A percentile compares a stretch with the other conserved stretches of the same genome.
phyloP scores from a whole-genome alignment of 2,888 invertebrate species.

The Athetis lepigone region DNA sequence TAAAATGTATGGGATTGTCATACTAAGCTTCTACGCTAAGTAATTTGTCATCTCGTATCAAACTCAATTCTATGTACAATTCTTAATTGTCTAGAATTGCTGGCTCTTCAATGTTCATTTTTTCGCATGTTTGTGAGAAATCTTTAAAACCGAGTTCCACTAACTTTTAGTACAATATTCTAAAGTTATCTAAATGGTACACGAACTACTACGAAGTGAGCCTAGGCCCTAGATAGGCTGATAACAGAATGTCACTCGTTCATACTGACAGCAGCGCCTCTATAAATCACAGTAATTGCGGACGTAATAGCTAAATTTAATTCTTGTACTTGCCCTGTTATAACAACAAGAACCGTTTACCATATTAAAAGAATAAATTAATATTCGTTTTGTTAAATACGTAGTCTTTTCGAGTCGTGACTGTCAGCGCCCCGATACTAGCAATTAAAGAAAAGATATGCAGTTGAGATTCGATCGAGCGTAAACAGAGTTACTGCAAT shows the following conservation, averaged over 20 bases:
- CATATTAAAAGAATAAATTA: not conserved
- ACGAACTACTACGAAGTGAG: constrained; percentile 36
- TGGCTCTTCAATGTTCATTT: too few species aligned
- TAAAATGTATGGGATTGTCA: too few species aligned
- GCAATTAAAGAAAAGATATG: too few species aligned
- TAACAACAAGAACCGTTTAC: constrained; percentile 16
- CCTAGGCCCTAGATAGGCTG: constrained; percentile 46
- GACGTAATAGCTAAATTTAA: constrained; percentile 59
- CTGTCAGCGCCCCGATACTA: too few species aligned
- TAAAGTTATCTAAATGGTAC: constrained; percentile 47
- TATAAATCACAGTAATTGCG: constrained; percentile 55
- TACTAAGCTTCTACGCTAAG: too few species aligned
- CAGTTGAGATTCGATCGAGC: too few species aligned
- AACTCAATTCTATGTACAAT: too few species aligned
- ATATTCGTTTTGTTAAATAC: not conserved
- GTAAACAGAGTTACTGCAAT: too few species aligned
- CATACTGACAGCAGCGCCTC: constrained; percentile 50
- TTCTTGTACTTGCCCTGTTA: constrained; percentile 39
- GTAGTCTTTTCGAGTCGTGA: not conserved
- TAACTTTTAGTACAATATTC: constrained; percentile 28
- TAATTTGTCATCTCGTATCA: too few species aligned
- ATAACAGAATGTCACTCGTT: constrained; percentile 59
- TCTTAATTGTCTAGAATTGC: too few species aligned
- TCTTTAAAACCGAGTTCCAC: not conserved
- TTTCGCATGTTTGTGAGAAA: too few species aligned